Evolutionary conservation across 2,113 vertebrate species (phyloP).

Genomic region (Clarias batrachus): DNA sequence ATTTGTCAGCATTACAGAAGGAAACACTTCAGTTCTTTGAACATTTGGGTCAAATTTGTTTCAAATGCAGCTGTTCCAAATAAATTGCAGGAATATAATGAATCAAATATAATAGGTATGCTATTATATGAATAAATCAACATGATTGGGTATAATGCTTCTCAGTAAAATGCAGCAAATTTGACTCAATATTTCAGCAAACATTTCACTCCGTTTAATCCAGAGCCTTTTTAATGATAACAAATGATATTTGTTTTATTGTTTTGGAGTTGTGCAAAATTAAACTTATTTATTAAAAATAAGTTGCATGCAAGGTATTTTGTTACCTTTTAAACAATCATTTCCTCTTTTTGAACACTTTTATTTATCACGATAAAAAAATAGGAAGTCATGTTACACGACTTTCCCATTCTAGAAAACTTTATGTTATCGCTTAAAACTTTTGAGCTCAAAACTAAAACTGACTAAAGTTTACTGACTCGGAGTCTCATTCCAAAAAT

Average conservation of each 20-base stretch:
- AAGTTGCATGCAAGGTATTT: neutral
- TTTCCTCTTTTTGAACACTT: neutral
- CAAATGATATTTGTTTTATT: neutral
- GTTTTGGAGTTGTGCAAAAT: neutral
- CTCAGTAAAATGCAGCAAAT: neutral
- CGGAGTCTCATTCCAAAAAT: neutral
- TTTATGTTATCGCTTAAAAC: neutral
- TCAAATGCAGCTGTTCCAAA: neutral
- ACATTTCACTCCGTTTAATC: no score
- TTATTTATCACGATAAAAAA: neutral
- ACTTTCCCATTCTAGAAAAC: neutral
- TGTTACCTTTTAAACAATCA: neutral
- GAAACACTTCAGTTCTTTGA: neutral
- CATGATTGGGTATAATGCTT: no score
- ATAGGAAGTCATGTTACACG: neutral
- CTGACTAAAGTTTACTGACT: no score
- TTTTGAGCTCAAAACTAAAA: no score
- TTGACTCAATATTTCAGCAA: neutral
- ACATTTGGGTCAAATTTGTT: neutral
- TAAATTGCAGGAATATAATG: neutral
- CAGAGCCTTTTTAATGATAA: neutral
- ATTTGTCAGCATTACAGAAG: neutral
- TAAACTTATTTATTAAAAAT: no score
- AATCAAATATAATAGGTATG: neutral
- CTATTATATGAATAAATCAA: neutral